Conservation (phyloP, 2,888 invertebrate species). For the Limnephilus rhombicus region DNA sequence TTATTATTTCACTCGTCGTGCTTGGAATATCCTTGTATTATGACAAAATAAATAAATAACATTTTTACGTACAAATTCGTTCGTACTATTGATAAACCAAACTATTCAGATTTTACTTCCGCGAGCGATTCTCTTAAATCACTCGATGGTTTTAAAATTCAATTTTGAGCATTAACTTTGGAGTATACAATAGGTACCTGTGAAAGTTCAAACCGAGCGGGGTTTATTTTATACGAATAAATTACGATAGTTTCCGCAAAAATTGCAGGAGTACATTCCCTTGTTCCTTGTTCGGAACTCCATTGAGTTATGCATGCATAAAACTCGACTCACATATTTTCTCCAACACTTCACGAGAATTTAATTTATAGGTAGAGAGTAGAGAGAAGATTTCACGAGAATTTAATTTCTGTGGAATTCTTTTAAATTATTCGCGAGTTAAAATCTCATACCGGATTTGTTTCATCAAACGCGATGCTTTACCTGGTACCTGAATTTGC, state of each 20-base stretch:
- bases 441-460: not conserved
- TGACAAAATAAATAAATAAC: too few relatives aligned
- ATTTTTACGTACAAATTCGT: not conserved
- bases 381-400: slow-evolving; percentile 7
- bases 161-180: not conserved
- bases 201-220: not conserved
- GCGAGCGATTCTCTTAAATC: not conserved
- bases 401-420: slow-evolving; percentile 6
- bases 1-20: too few relatives aligned
- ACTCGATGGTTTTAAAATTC: not conserved
- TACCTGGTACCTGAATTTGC: not conserved
- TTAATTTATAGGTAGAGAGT: slow-evolving; percentile 33
- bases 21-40: too few relatives aligned
- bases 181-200: not conserved
- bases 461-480: not conserved
- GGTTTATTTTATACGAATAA: slow-evolving; percentile 17
- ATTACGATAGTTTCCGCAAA: slow-evolving; percentile 20
- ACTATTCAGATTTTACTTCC: not conserved
- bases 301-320: slow-evolving; percentile 26
- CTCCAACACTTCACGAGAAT: slow-evolving; percentile 16
- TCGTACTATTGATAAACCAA: not conserved
- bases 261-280: not conserved
- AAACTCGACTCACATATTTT: slow-evolving; percentile 8
- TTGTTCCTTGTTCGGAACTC: not conserved
- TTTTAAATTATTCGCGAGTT: not conserved